Percentiles rank a stretch among this genome's conserved stretches.
These are phyloP conservation scores for Neodon shergylaensis DNA, from an alignment of 2,113 vertebrate species.

Conservation along the genomic window DNA sequence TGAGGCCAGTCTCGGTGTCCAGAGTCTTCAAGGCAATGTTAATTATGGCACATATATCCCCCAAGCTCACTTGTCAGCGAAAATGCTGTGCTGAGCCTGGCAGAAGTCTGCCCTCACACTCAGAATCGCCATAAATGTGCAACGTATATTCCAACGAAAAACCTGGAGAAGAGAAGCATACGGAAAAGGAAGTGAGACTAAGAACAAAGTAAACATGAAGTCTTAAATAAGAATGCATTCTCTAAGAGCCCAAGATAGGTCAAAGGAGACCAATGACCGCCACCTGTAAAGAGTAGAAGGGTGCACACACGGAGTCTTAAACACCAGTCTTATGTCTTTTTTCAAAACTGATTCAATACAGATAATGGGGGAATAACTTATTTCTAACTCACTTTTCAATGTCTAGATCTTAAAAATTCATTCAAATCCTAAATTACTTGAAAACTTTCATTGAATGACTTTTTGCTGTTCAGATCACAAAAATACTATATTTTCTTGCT, in stretches of 20 bases:
- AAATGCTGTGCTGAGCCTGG: constrained; percentile 99
- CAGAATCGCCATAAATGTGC: constrained; percentile 99
- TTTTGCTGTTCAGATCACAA: constrained; percentile 17
- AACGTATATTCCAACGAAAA: constrained; percentile 94
- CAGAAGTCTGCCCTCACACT: constrained; percentile 98
- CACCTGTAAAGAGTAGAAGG: constrained; percentile 32
- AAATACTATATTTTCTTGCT: neutral
- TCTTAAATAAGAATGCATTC: constrained; percentile 40
- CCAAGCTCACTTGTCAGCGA: constrained; percentile 96
- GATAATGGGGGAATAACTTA: neutral
- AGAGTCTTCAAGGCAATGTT: constrained; percentile 84
- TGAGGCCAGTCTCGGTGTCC: constrained; percentile 78
- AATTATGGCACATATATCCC: constrained; percentile 83
- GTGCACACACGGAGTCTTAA: neutral
- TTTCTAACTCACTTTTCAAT: neutral
- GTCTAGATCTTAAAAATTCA: neutral
- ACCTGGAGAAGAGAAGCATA: constrained; percentile 85
- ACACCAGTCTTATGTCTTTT: neutral
- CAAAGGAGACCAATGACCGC: neutral
- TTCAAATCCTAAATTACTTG: constrained; percentile 30
- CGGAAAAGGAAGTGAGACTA: constrained; percentile 57
- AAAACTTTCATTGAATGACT: neutral
- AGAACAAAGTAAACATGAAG: constrained; percentile 45
- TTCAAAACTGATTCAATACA: neutral
- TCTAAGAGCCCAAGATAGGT: constrained; percentile 22